phyloP scores from a whole-genome alignment of 2,888 invertebrate species.

The Nephrotoma flavescens region DNA sequence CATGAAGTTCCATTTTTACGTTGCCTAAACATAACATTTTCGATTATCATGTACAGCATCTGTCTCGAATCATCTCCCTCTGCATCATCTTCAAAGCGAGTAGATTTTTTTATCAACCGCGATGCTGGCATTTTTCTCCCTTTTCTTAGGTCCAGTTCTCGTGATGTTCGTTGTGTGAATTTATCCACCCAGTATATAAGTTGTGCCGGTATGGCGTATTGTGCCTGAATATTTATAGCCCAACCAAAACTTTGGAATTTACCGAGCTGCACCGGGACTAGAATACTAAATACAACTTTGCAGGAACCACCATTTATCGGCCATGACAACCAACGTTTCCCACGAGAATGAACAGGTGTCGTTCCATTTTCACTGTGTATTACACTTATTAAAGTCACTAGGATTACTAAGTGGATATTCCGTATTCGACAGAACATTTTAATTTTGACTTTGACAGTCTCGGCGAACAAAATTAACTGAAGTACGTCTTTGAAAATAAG shows the following conservation, averaged over 20 bases:
- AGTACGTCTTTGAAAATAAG: not conserved
- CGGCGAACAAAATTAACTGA: not conserved
- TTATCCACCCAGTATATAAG: not conserved
- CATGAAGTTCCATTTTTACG: not conserved
- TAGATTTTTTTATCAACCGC: not conserved
- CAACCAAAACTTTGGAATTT: slow-evolving; percentile 6
- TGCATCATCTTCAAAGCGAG: not conserved
- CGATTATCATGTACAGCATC: not conserved
- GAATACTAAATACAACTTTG: not conserved
- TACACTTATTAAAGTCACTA: not conserved
- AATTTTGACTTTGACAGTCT: not conserved
- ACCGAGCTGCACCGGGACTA: not conserved
- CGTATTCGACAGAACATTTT: not conserved
- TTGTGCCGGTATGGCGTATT: not conserved
- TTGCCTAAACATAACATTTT: not conserved
- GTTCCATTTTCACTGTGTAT: not conserved
- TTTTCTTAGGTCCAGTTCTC: not conserved
- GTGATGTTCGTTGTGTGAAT: not conserved
- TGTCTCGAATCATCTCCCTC: not conserved
- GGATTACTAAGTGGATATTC: not conserved
- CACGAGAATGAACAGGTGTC: not conserved
- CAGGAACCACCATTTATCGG: not conserved
- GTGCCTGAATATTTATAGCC: slow-evolving; percentile 7
- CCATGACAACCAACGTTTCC: not conserved
- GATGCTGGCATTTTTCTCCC: not conserved